Evolutionary conservation across 2,888 invertebrate species (phyloP), one percentile per base, ranked within the genome.

Genomic region (Erannis defoliaria): DNA sequence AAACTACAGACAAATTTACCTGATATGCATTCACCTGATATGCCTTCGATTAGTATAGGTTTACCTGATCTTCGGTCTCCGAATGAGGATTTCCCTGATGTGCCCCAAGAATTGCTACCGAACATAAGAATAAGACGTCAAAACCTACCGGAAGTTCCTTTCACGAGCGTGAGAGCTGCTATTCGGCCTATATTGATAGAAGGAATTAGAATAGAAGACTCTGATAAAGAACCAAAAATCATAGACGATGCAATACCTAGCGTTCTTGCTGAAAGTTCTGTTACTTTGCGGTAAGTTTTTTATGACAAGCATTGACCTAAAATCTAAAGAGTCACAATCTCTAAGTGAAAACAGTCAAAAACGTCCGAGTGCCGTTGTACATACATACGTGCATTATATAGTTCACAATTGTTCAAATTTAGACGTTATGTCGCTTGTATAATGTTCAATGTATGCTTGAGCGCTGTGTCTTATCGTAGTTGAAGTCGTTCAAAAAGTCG

Each of bases 171-270:
- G 0, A 78, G 66, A 50, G 72, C 73, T 4, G 78, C 69, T 18
- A 68, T 66, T 0, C 33, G 64, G 0, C 38, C 63, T 0, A 71
- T 93, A 0, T 74, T 78, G 50, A 88, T 95, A 6, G 91, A 93
- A 46, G 95, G 95, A 0, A 55, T 95, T 3, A 88, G 95, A 48
- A 82, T 95, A 0, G 95, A 96, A 63, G 86, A 82, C 14, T 90
- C 94, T 0, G 86, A 88, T n/a, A 95, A 94, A 62, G 94, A 94
- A 3, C 94, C 94, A 0, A 87, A 88, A 61, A 89, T 91, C 12
- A 82, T 90, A 1, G 94, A 93, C 5, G 82, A 86, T 16, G 96
- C 97, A 0, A 90, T 96, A 33, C 97, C 97, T 0, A 94, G 94
- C 66, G 93, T 98, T 18, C 78, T 96, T 60, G 95, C 95, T 14